Conservation (phyloP, 2,113 vertebrate species). For the Phasianus colchicus region DNA sequence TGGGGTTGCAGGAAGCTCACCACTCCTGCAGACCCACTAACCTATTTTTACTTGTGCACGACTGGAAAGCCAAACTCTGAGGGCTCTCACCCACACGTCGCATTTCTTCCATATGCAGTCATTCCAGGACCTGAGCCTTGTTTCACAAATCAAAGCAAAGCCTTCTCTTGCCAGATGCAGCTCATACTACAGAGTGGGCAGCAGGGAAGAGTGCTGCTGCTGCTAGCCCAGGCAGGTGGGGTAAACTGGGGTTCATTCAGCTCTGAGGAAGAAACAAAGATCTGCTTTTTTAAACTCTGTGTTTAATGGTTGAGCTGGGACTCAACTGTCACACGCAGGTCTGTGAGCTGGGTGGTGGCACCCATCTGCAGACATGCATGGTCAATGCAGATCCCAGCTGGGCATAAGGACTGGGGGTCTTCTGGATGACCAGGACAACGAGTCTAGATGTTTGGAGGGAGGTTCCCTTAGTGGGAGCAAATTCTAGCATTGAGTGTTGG, state of each 20-base stretch:
- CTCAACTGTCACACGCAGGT: background rate
- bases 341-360: background rate
- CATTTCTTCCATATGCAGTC: background rate
- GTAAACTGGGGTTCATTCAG: background rate
- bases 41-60: background rate
- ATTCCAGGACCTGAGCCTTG: fast-evolving
- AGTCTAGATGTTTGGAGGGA: background rate
- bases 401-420: background rate
- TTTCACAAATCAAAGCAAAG: background rate
- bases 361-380: background rate
- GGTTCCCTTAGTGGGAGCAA: background rate
- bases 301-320: background rate
- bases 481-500: background rate
- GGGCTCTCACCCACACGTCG: fast-evolving
- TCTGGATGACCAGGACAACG: background rate
- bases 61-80: background rate
- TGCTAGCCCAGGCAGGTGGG: background rate
- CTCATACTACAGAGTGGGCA: background rate
- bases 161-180: background rate
- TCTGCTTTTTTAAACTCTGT: background rate
- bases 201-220: background rate
- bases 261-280: background rate
- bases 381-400: fast-evolving
- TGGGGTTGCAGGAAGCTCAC: background rate
- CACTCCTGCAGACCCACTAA: background rate